Percentiles rank a stretch among this genome's conserved stretches.
Conservation (phyloP, 2,888 invertebrate genomes). For the Eulithis prunata region DNA sequence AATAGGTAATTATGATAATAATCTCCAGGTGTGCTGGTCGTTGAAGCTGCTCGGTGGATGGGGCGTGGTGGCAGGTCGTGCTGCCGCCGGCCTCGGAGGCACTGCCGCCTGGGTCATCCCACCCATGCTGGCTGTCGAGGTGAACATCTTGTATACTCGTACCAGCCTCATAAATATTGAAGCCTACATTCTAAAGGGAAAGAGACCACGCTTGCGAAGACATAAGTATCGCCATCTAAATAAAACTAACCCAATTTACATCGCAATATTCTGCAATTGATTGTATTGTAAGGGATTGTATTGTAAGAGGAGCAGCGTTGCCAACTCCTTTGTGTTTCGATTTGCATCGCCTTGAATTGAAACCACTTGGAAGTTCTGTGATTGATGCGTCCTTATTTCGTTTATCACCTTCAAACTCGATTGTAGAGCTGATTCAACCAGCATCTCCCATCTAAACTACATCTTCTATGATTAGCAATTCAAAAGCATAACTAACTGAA, state of each 20-base stretch:
- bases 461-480: too few species aligned
- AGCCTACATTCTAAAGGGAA: too few species aligned
- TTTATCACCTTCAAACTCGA: not conserved
- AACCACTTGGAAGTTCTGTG: not conserved
- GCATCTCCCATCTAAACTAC: too few species aligned
- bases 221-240: too few species aligned
- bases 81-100: constrained; percentile 65
- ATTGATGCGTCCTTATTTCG: constrained; percentile 6
- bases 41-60: constrained; percentile 63
- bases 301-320: not conserved
- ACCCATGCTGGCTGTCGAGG: constrained; percentile 66
- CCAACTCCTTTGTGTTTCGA: constrained; percentile 2
- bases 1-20: too few species aligned
- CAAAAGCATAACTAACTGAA: too few species aligned
- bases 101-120: constrained; percentile 67
- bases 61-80: constrained; percentile 60
- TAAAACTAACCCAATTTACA: too few species aligned
- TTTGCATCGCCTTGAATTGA: not conserved
- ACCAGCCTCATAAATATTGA: too few species aligned
- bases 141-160: constrained; percentile 26
- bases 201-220: too few species aligned
- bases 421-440: not conserved
- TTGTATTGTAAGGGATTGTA: too few species aligned
- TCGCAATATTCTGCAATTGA: too few species aligned
- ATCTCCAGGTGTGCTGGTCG: constrained; percentile 64